A percentile compares a stretch with the other conserved stretches of the same genome.
These are phyloP conservation scores for Stenoptilia bipunctidactyla DNA, from an alignment of 2,888 invertebrate genomes.

Conservation along the genomic window DNA sequence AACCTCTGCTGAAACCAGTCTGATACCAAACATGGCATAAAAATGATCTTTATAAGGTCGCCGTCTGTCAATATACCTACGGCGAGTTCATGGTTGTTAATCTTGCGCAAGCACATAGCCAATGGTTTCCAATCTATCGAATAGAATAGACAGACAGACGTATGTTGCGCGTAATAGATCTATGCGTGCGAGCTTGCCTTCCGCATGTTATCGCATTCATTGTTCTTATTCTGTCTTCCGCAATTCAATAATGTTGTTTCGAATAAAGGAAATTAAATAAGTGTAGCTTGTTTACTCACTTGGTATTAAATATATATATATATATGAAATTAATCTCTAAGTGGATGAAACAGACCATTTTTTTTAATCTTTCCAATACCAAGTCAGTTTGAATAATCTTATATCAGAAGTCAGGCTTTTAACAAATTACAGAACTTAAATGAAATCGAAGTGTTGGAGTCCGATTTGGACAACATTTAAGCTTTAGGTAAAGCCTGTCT, in stretches of 20 bases:
- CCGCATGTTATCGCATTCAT: constrained; percentile 37
- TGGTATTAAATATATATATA: no score
- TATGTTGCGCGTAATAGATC: constrained; percentile 24
- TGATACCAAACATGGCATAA: constrained; percentile 35
- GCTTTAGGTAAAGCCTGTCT: no score
- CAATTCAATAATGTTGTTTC: constrained; percentile 2
- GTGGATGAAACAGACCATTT: no score
- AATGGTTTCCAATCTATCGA: constrained; percentile 19
- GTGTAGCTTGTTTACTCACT: no score
- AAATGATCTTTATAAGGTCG: constrained; percentile 23
- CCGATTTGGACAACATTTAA: no score
- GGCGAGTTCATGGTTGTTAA: constrained; percentile 13
- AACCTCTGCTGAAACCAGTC: constrained; percentile 26
- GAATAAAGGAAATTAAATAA: background rate
- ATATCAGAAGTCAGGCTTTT: no score
- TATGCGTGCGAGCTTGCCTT: constrained; percentile 29
- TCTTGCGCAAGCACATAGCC: constrained; percentile 21
- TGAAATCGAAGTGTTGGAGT: no score
- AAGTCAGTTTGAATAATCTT: no score
- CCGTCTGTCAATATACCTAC: no score
- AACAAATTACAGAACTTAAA: no score
- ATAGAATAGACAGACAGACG: constrained; percentile 16
- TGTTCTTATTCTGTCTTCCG: constrained; percentile 16
- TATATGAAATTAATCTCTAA: no score
- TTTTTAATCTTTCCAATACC: no score